These are phyloP conservation scores for Choristoneura rosaceana DNA, from an alignment of 2,888 invertebrate genomes.

Conservation along the genomic window DNA sequence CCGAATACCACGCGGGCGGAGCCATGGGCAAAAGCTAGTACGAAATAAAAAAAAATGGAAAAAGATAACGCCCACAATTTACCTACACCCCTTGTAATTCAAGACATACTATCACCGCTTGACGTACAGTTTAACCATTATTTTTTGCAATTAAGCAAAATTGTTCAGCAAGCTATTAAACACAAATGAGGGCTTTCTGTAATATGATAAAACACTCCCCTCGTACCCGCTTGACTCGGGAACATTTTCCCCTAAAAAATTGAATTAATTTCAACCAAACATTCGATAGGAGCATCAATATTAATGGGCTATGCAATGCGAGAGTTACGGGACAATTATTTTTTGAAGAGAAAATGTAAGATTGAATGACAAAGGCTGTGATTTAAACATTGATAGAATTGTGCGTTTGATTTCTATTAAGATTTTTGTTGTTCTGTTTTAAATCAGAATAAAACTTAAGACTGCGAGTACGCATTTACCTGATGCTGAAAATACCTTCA, in stretches of 20 bases:
- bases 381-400: slow-evolving; percentile 3
- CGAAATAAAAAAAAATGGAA: too few relatives aligned
- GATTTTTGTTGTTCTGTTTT: neutral
- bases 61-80: neutral
- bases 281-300: slow-evolving; percentile 69
- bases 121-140: slow-evolving; percentile 49
- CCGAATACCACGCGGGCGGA: too few relatives aligned
- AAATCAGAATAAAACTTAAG: neutral
- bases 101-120: neutral
- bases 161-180: slow-evolving; percentile 71
- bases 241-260: slow-evolving; percentile 72
- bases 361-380: slow-evolving; percentile 37
- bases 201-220: slow-evolving; percentile 76
- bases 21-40: too few relatives aligned
- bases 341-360: slow-evolving; percentile 28
- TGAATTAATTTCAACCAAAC: slow-evolving; percentile 78
- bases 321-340: slow-evolving; percentile 57
- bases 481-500: too few relatives aligned
- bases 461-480: too few relatives aligned
- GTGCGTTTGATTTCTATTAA: neutral
- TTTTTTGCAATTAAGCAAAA: slow-evolving; percentile 68
- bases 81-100: neutral
- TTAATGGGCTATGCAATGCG: slow-evolving; percentile 60
- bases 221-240: slow-evolving; percentile 53
- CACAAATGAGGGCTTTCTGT: slow-evolving; percentile 67